Percentiles rank a stretch among this genome's conserved stretches.
These are phyloP conservation scores for Sinocyclocheilus rhinocerous DNA, from an alignment of 2,113 vertebrate species.

Conservation along the genomic window DNA sequence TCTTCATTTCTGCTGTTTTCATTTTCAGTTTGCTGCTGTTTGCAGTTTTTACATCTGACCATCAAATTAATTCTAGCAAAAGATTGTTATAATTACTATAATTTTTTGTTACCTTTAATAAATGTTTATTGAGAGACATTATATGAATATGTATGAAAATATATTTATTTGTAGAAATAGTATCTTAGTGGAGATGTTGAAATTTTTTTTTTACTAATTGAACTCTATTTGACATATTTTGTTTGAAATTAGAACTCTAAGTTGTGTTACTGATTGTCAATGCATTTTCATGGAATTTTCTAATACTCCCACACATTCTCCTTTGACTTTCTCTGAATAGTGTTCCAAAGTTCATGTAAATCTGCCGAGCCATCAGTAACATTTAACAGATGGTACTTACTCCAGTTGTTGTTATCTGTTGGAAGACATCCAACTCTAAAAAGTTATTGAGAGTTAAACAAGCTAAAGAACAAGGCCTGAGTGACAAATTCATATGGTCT, in stretches of 20 bases:
- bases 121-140: not conserved
- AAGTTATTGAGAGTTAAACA: not conserved
- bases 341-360: conserved; percentile 43
- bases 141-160: not conserved
- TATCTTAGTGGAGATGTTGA: not conserved
- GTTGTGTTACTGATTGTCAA: not conserved
- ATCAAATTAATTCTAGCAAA: not conserved
- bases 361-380: conserved; percentile 22
- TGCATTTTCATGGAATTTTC: not conserved
- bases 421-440: conserved; percentile 23
- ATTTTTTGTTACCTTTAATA: not conserved
- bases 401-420: conserved; percentile 28
- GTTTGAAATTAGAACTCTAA: not conserved
- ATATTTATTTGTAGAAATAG: not conserved
- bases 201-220: not conserved
- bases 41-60: conserved; percentile 7
- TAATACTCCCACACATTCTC: conserved; percentile 10
- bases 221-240: not conserved
- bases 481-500: not conserved
- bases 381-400: conserved; percentile 30
- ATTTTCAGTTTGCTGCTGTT: not conserved
- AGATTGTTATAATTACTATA: not conserved
- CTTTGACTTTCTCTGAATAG: conserved; percentile 29
- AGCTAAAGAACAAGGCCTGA: not conserved
- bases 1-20: conserved; percentile 62